These are phyloP conservation scores for Manis javanica DNA, from an alignment of 2,797 vertebrate species.

Conservation along the genomic window DNA sequence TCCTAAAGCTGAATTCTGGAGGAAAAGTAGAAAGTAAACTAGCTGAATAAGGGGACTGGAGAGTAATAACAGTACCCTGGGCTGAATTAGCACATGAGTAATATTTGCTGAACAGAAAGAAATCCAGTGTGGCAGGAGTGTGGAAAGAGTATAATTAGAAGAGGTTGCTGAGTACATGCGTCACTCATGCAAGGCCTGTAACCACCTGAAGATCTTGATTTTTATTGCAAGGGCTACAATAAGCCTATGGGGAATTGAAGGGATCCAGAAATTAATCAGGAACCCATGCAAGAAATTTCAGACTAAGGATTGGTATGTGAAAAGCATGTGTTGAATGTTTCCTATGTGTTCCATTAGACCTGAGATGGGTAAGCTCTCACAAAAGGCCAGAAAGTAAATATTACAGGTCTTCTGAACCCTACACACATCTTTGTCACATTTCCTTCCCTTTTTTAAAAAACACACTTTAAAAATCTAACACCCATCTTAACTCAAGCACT, in stretches of 20 bases:
- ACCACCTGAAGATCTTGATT: not conserved
- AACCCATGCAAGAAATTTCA: not conserved
- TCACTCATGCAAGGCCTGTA: not conserved
- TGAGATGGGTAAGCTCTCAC: not conserved
- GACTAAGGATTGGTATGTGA: not conserved
- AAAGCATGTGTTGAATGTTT: conserved; percentile 8
- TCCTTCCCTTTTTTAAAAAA: too few species aligned
- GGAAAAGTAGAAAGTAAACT: not conserved
- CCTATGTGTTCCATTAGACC: not conserved
- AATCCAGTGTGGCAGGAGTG: not conserved
- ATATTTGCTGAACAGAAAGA: conserved; percentile 15
- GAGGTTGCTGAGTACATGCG: not conserved
- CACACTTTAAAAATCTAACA: conserved; percentile 2
- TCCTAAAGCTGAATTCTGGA: not conserved
- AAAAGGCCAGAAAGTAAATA: conserved; percentile 10
- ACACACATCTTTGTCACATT: not conserved
- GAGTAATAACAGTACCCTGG: not conserved
- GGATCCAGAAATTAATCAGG: not conserved
- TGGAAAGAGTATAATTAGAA: not conserved
- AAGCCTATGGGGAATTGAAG: not conserved
- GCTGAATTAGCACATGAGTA: not conserved
- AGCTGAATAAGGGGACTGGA: not conserved
- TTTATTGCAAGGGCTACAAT: not conserved
- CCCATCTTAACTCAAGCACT: not conserved
- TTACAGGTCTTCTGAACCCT: not conserved